phyloP scores from a whole-genome alignment of 1,140 invertebrate species.

The Meteorus sp. region DNA sequence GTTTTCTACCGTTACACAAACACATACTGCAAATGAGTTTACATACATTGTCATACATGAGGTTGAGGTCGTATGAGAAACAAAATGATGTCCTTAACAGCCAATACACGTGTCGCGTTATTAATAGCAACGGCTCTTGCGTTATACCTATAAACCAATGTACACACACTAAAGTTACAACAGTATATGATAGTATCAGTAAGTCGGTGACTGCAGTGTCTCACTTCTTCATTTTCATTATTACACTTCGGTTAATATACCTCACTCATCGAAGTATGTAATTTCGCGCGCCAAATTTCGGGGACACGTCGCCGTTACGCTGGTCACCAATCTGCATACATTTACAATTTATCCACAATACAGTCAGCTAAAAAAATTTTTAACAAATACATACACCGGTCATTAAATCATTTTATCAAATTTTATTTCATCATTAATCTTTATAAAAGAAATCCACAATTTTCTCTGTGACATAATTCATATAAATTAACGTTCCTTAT shows the following conservation, averaged over 20 bases:
- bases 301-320: slow-evolving; percentile 37
- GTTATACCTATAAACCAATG: no score
- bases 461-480: no score
- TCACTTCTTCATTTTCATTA: background rate
- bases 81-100: slow-evolving; percentile 22
- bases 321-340: slow-evolving; percentile 46
- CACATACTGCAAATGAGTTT: no score
- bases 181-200: slow-evolving; percentile 13
- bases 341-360: slow-evolving; percentile 26
- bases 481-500: no score
- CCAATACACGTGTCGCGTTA: slow-evolving; percentile 44
- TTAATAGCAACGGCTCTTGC: slow-evolving; percentile 35
- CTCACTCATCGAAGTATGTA: slow-evolving; percentile 38
- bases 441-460: no score
- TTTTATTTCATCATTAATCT: no score
- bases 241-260: slow-evolving; percentile 4
- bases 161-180: no score
- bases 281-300: slow-evolving; percentile 43
- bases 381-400: no score
- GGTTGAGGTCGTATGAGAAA: background rate
- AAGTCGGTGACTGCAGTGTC: background rate
- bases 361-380: no score
- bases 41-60: no score
- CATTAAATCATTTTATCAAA: no score
- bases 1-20: slow-evolving; percentile 1